These are phyloP conservation scores for Eupithecia dodoneata DNA, from an alignment of 2,888 invertebrate genomes.

Conservation along the genomic window DNA sequence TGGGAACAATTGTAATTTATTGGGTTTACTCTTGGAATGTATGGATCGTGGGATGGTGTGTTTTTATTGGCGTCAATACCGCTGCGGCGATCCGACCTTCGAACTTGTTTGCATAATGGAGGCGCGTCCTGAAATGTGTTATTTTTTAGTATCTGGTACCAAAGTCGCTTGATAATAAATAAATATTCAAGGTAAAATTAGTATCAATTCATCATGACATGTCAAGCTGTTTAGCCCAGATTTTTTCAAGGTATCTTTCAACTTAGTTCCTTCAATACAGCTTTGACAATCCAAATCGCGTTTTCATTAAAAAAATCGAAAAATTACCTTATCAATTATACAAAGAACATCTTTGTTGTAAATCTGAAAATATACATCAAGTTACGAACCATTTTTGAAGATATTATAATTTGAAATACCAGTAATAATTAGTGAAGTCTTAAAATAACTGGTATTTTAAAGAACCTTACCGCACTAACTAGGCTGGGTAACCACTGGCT, in stretches of 20 bases:
- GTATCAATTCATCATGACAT: slow-evolving; percentile 24
- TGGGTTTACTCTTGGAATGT: slow-evolving; percentile 63
- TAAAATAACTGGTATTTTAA: slow-evolving; percentile 26
- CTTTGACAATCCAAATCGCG: neutral
- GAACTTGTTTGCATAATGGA: slow-evolving; percentile 57
- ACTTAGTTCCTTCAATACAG: neutral
- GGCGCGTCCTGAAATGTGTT: slow-evolving; percentile 60
- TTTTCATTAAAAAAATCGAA: neutral
- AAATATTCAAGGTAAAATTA: slow-evolving; percentile 23
- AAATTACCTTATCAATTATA: slow-evolving; percentile 65
- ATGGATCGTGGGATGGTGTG: slow-evolving; percentile 71
- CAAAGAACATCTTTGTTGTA: slow-evolving; percentile 72
- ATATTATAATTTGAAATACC: neutral
- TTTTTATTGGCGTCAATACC: slow-evolving; percentile 40
- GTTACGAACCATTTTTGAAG: neutral
- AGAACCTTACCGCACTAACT: slow-evolving; percentile 64
- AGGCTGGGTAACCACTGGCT: slow-evolving; percentile 53
- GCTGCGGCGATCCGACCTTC: slow-evolving; percentile 49
- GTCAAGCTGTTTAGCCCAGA: slow-evolving; percentile 10
- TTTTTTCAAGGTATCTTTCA: slow-evolving; percentile 17
- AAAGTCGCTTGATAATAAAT: slow-evolving; percentile 11
- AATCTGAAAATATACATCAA: slow-evolving; percentile 55
- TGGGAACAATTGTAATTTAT: slow-evolving; percentile 65
- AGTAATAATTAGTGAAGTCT: neutral
- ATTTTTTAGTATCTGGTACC: neutral